A percentile compares a stretch with the other conserved stretches of the same genome.
Evolutionary conservation across 2,797 vertebrate species (phyloP).

Genomic region (Carapus acus): DNA sequence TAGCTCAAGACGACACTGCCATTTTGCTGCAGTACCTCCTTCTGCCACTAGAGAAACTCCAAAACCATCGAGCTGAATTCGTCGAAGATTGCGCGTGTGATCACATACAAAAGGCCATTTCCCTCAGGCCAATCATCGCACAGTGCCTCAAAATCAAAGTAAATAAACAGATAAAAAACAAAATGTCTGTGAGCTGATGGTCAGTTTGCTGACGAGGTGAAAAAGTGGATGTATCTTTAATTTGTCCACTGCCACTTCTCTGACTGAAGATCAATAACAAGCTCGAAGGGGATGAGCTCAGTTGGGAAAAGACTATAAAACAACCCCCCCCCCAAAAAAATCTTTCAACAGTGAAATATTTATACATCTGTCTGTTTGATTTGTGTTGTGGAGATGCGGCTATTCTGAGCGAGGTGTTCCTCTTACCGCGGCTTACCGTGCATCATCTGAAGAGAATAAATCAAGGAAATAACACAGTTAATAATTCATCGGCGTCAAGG

Average conservation of each 20-base stretch:
- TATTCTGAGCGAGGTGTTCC: conserved; percentile 1
- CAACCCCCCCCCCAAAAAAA: no score
- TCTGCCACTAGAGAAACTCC: no score
- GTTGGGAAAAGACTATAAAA: no score
- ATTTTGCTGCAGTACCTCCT: no score
- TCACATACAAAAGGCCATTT: conserved; percentile 6
- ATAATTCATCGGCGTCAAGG: no score
- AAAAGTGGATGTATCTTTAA: not conserved
- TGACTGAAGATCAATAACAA: conserved; percentile 25
- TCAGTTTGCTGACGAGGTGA: conserved; percentile 21
- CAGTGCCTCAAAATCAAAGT: conserved; percentile 22
- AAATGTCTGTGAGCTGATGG: conserved; percentile 22
- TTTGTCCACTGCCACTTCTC: conserved; percentile 20
- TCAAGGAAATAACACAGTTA: not conserved
- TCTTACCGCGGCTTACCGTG: not conserved
- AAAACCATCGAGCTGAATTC: conserved; percentile 33
- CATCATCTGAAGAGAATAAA: not conserved
- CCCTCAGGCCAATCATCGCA: no score
- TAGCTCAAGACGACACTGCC: no score
- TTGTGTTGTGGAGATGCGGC: not conserved
- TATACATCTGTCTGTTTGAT: not conserved
- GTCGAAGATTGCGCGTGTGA: conserved; percentile 36
- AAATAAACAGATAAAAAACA: conserved; percentile 16
- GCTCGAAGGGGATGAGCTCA: not conserved
- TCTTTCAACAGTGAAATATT: not conserved